Percentiles rank a stretch among this genome's conserved stretches.
Conservation (phyloP, 2,113 vertebrate species). For the Paratilapia polleni region DNA sequence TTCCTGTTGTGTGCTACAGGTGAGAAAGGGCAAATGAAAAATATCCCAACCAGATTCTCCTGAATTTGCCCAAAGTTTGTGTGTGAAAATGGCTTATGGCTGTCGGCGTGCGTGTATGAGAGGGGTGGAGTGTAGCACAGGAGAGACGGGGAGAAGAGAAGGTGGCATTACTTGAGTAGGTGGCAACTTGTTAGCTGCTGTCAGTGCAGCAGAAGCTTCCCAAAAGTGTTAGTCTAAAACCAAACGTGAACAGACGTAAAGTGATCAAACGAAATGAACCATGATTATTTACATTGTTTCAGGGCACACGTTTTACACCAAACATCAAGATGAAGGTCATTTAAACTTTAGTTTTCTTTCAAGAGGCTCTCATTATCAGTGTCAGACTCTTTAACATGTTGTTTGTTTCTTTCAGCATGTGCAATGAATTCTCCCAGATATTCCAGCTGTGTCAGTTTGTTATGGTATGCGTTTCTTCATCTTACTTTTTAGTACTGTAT, state of each 20-base stretch:
- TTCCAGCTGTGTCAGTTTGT: slow-evolving; percentile 99
- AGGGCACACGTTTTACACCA: not conserved
- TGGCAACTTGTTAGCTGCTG: not conserved
- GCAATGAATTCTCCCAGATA: slow-evolving; percentile 99
- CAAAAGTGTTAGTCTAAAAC: not conserved
- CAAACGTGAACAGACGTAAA: not conserved
- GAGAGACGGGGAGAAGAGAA: not conserved
- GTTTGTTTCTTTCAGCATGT: slow-evolving; percentile 86
- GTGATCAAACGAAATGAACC: not conserved
- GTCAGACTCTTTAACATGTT: not conserved
- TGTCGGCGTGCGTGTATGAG: not conserved
- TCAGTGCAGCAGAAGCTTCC: not conserved
- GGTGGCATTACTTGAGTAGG: not conserved
- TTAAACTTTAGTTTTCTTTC: not conserved
- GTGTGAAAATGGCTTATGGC: not conserved
- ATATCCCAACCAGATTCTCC: not conserved
- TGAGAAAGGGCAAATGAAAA: not conserved
- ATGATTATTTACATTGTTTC: not conserved
- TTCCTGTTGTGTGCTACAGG: not conserved
- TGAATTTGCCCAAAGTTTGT: not conserved
- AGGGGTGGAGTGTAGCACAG: not conserved
- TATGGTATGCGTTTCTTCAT: slow-evolving; percentile 85
- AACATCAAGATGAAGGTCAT: not conserved
- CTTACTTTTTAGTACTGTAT: not conserved
- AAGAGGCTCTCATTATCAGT: not conserved